Percentiles rank a stretch among this genome's conserved stretches.
phyloP scores from a whole-genome alignment of 2,888 invertebrate species.

The Drosophila suboccidentalis region DNA sequence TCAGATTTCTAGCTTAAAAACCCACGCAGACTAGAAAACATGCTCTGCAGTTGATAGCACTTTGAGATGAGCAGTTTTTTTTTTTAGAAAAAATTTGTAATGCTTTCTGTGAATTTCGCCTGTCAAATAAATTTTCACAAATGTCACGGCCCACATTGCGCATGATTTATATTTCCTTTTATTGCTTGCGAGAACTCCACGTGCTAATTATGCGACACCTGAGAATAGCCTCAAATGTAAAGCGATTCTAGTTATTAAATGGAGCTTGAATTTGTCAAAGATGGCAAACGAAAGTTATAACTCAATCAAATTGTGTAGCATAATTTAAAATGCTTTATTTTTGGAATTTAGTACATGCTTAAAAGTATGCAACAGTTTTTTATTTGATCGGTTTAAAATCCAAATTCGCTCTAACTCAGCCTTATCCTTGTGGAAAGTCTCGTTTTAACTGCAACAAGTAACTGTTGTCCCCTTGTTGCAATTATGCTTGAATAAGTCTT shows the following conservation, averaged over 20 bases:
- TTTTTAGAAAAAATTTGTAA: background rate
- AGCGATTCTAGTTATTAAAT: background rate
- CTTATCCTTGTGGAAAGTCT: too few species aligned
- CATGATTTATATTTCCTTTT: slow-evolving; percentile 41
- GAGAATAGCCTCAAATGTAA: background rate
- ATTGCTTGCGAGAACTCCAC: background rate
- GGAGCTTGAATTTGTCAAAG: background rate
- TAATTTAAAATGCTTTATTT: too few species aligned
- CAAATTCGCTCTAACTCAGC: too few species aligned
- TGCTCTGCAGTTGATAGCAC: slow-evolving; percentile 10
- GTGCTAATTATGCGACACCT: slow-evolving; percentile 4
- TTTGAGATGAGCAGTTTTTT: background rate
- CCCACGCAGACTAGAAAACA: background rate
- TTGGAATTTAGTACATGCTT: too few species aligned
- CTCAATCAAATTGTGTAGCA: too few species aligned
- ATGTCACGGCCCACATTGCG: slow-evolving; percentile 36
- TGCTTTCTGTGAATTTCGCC: background rate
- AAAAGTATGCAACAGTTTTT: too few species aligned
- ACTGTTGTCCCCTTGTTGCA: background rate
- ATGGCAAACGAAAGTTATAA: background rate
- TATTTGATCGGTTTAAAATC: too few species aligned
- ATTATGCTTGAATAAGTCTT: slow-evolving; percentile 14
- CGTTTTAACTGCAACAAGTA: background rate
- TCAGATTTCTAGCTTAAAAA: slow-evolving; percentile 24
- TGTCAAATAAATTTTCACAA: slow-evolving; percentile 1